Evolutionary conservation across 2,888 invertebrate species (phyloP).

Genomic region (Nemurella pictetii): DNA sequence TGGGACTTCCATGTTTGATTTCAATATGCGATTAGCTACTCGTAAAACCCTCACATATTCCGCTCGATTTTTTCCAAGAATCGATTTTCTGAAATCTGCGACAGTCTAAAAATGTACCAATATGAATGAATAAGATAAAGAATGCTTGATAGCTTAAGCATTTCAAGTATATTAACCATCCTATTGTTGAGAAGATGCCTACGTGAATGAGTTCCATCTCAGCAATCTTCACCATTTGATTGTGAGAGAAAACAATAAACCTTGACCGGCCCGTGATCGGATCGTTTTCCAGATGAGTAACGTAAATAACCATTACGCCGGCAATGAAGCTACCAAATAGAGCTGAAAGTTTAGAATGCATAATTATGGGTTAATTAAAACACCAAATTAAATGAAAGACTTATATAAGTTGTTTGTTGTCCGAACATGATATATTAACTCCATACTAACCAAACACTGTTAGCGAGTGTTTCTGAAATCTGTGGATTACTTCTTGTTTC

Average conservation of each 20-base stretch:
- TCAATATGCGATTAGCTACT: constrained; percentile 52
- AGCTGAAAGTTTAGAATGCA: constrained; percentile 20
- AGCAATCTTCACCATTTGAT: constrained; percentile 28
- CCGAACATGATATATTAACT: too few relatives aligned
- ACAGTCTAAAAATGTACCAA: constrained; percentile 42
- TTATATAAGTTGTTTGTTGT: too few relatives aligned
- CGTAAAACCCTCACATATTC: constrained; percentile 50
- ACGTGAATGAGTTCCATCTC: constrained; percentile 27
- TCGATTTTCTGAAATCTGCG: constrained; percentile 47
- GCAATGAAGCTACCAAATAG: background rate
- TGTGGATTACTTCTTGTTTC: constrained; percentile 10
- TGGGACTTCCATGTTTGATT: constrained; percentile 55
- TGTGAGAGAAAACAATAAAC: constrained; percentile 22
- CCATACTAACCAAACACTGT: too few relatives aligned
- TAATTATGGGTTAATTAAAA: too few relatives aligned
- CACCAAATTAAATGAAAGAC: too few relatives aligned
- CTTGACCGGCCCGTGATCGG: constrained; percentile 30
- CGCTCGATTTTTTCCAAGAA: constrained; percentile 51
- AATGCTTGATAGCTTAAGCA: background rate
- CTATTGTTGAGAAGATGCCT: background rate
- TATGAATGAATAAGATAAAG: background rate
- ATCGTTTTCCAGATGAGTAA: constrained; percentile 30
- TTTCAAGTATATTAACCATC: background rate
- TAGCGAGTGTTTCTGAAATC: background rate
- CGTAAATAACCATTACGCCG: constrained; percentile 8